Base-by-base conservation (phyloP, 1,140 invertebrate genomes). In the Hormaphis cornu region DNA sequence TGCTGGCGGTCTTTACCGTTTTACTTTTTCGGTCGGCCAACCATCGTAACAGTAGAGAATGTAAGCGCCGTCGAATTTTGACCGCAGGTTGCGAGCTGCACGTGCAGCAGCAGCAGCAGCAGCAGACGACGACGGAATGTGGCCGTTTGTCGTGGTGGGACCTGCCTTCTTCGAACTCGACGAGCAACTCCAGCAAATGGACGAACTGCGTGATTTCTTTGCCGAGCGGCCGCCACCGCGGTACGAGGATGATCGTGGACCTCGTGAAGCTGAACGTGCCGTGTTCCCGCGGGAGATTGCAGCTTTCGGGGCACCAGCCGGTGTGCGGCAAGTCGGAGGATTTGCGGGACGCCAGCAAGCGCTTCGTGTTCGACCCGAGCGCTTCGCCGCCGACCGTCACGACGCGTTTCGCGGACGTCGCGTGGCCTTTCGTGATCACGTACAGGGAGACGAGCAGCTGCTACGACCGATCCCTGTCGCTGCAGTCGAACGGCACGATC, bases 271-370 rank as follows among this genome's bases (percentile, higher is more conserved):
- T 86, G 18, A 86, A 86, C 77, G 82, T 85, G 7, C 84, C 84
- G 12, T 86, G 85, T 76, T 74, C 79, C 30, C 75, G 74, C 16
- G 83, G 78, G 20, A 80, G 83, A n/a, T 83, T 86, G 4, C 79
- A 81, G 37, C 82, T 85, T 75, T 58, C 58, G 28, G 54, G 59
- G 1, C 46, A 40, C 20, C 20, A 16, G 10, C 24, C 33, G 22
- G 73, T 85, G 1, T 85, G 84, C 75, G 85, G 84, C 1, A 86
- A 86, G 73, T 74, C 85, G 4, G 84, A 86, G 73, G 84, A 86
- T 75, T 78, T 85, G 8, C 77, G 80, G 0, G 72, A 75, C n/a
- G 75, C 75, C 12, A 81, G 83, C 69, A 79, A 83, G 52, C 79
- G 77, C 56, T 80, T 83, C 69, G 79, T 84, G 50, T 84, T 85